Evolutionary conservation across 2,113 vertebrate genomes (phyloP).

Genomic region (chimpanzee (Pan troglodytes)): NHGRI_mPanTro3-v2.1_pri NC_072398.2:85138001-85138500

Average conservation of each 20-base stretch:
- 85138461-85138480: background rate
- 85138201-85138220: background rate
- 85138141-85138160: background rate
- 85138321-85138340: background rate
- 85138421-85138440: background rate
- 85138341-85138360: background rate
- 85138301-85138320: background rate
- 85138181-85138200: background rate
- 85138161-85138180: background rate
- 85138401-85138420: background rate
- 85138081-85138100: constrained; percentile 52
- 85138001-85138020: constrained; percentile 38
- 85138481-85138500: background rate
- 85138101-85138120: constrained; percentile 51
- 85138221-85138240: background rate
- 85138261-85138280: background rate
- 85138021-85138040: constrained; percentile 26
- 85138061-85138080: constrained; percentile 41
- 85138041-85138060: constrained; percentile 35
- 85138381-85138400: background rate
- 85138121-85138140: constrained; percentile 48
- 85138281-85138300: background rate
- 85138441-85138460: background rate
- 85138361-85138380: background rate
- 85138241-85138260: background rate